Evolutionary conservation across 2,888 invertebrate species (phyloP), one percentile per base, ranked within the genome.

Genomic region (Eilema depressum): DNA sequence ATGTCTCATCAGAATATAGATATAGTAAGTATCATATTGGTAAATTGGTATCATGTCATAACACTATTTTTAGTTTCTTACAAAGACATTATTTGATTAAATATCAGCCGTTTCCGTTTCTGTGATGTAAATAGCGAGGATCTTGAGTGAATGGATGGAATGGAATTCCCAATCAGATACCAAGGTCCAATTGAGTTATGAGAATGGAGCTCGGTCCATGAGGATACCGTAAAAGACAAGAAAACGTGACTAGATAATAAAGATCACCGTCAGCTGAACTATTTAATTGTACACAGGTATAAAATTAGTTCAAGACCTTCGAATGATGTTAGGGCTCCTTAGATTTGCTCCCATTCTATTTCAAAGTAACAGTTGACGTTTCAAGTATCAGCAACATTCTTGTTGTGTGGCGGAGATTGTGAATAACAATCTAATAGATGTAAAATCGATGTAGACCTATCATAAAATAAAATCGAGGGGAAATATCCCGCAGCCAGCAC

Each of bases 241-340:
- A 71, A 73, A 77, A 83, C 85, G 87, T 87, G 88, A 86, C 86
- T 75, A 69, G 64, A 72, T 75, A 82, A 81, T 86, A 83, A 83
- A 85, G 75, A 78, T 77, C 73, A 65, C 63, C 20, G 76, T 77
- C 71, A 72, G 63, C 74, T 75, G 69, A 78, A 81, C 81, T 69
- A 78, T 82, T 77, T 85, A 83, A 78, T 83, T 81, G 78, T 69
- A 68, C 80, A 80, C 75, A 77, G 61, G 67, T 77, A 79, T 68
- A 68, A n/a, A 79, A 80, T 76, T 77, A 70, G 73, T 59, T 59
- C 17, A 25, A 62, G 62, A 53, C 56, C 53, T 61, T 61, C 73
- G 74, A 78, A 10, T 66, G 75, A 73, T 74, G 61, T 26, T 62
- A 69, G 26, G 33, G 41, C 28, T 61, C 20, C 63, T 70, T 28